These are phyloP conservation scores for Crotalus viridis DNA, from an alignment of 2,113 vertebrate species.

Conservation along the genomic window DNA sequence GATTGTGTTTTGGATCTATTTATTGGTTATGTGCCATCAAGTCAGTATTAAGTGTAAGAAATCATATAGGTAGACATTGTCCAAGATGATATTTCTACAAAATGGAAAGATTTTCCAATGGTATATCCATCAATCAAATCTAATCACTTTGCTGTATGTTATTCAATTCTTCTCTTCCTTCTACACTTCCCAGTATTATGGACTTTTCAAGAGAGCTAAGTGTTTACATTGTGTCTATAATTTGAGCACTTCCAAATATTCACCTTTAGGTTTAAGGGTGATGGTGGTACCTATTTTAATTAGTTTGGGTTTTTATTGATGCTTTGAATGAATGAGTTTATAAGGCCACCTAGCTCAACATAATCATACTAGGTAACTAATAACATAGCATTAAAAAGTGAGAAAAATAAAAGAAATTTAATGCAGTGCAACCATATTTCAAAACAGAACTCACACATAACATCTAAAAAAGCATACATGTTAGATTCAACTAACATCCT, in stretches of 20 bases:
- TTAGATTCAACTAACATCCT: neutral
- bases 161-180: neutral
- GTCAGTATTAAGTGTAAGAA: neutral
- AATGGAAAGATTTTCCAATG: neutral
- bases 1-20: neutral
- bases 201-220: neutral
- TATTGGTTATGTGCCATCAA: neutral
- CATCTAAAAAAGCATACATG: neutral
- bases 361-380: neutral
- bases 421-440: neutral
- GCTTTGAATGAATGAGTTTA: neutral
- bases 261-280: neutral
- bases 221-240: neutral
- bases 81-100: neutral
- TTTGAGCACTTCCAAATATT: neutral
- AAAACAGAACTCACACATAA: neutral
- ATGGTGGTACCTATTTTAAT: neutral
- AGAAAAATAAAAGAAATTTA: neutral
- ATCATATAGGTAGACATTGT: neutral
- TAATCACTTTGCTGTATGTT: neutral
- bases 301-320: neutral
- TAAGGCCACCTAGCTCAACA: neutral
- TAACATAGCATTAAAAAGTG: neutral
- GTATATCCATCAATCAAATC: neutral
- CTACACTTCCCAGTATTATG: neutral